Evolutionary conservation across 1,140 invertebrate genomes (phyloP).

Genomic region (Eulimnadia texana): DNA sequence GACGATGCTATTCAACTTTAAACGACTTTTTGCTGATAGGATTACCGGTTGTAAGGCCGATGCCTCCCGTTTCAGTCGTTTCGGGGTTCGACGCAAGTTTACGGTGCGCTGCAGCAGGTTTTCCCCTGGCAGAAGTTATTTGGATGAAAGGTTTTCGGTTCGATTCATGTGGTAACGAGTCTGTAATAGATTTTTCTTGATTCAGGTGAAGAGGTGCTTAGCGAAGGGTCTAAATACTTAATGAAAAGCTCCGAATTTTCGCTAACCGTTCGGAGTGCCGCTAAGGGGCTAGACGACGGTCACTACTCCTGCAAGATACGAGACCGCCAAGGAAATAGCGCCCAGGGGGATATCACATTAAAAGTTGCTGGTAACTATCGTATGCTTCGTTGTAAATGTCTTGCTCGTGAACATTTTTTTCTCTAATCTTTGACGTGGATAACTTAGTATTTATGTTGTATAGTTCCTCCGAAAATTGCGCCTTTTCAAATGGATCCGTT

Average conservation of each 20-base stretch:
- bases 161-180: background rate
- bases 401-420: too few species aligned
- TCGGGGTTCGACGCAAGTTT: slow-evolving; percentile 70
- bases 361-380: slow-evolving; percentile 29
- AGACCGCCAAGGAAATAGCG: slow-evolving; percentile 52
- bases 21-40: slow-evolving; percentile 35
- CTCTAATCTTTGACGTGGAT: background rate
- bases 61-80: slow-evolving; percentile 80
- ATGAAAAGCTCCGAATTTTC: slow-evolving; percentile 41
- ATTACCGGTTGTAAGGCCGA: slow-evolving; percentile 69
- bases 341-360: slow-evolving; percentile 25
- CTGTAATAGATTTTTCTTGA: background rate
- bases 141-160: slow-evolving; percentile 69
- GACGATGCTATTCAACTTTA: background rate
- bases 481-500: slow-evolving; percentile 10
- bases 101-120: slow-evolving; percentile 84
- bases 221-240: background rate
- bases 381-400: too few species aligned
- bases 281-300: slow-evolving; percentile 56
- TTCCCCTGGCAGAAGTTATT: slow-evolving; percentile 69
- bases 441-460: background rate
- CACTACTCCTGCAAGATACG: slow-evolving; percentile 78
- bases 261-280: slow-evolving; percentile 55
- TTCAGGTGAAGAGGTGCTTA: slow-evolving; percentile 2
- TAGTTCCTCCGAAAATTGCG: slow-evolving; percentile 13